Evolutionary conservation across 2,888 invertebrate species (phyloP).

Genomic region (Hoplodrina blanda): DNA sequence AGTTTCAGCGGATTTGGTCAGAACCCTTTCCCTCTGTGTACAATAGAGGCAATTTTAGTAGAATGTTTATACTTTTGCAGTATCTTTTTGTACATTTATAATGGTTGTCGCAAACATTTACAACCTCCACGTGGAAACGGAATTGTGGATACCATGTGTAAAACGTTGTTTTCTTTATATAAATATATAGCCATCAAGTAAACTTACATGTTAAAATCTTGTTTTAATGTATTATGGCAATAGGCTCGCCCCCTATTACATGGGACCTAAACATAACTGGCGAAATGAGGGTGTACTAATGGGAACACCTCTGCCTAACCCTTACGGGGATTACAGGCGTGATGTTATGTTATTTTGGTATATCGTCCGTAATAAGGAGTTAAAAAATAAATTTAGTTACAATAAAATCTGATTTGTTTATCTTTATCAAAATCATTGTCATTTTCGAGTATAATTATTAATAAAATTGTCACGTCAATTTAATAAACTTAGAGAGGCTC

Average conservation of each 20-base stretch:
- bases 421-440: too few species aligned
- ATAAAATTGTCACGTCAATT: background rate
- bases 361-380: background rate
- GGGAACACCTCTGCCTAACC: too few species aligned
- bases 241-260: too few species aligned
- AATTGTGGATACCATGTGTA: background rate
- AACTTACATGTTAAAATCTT: slow-evolving; percentile 38
- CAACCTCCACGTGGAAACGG: background rate
- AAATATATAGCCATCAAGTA: background rate
- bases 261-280: too few species aligned
- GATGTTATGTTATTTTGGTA: too few species aligned
- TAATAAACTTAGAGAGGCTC: background rate
- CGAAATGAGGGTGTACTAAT: too few species aligned
- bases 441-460: background rate
- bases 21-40: slow-evolving; percentile 66
- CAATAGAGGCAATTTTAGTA: slow-evolving; percentile 49
- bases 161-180: background rate
- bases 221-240: slow-evolving; percentile 41
- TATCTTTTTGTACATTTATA: slow-evolving; percentile 42
- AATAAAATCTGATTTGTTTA: too few species aligned
- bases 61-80: slow-evolving; percentile 38
- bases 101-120: slow-evolving; percentile 23
- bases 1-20: slow-evolving; percentile 69
- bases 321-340: too few species aligned
- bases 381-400: background rate